These are phyloP conservation scores for Drosophila neonasuta DNA, from an alignment of 2,888 invertebrate species.

Conservation along the genomic window DNA sequence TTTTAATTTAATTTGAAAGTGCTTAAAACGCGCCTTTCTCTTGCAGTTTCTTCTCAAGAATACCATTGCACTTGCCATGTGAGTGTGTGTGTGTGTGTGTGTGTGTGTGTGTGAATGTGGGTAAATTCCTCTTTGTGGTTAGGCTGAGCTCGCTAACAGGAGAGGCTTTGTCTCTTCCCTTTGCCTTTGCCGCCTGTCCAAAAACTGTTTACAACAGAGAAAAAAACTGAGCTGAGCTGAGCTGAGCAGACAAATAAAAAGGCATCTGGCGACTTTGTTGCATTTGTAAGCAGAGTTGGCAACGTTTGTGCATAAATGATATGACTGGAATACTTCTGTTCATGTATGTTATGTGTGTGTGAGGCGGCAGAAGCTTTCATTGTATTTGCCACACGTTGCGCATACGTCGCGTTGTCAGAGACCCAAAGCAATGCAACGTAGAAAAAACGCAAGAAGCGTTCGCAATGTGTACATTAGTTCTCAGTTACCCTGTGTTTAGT, in stretches of 20 bases:
- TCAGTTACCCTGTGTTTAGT: no score
- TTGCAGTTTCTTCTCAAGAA: slow-evolving; percentile 45
- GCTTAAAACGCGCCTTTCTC: slow-evolving; percentile 62
- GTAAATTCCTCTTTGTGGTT: slow-evolving; percentile 51
- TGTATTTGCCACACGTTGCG: slow-evolving; percentile 66
- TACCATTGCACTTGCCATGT: slow-evolving; percentile 40
- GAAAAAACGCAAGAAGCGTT: slow-evolving; percentile 15
- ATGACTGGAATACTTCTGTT: slow-evolving; percentile 38
- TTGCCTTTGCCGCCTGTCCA: neutral
- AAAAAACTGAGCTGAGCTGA: slow-evolving; percentile 22
- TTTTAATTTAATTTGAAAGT: slow-evolving; percentile 75
- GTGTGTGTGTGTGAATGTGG: slow-evolving; percentile 20
- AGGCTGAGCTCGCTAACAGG: slow-evolving; percentile 49
- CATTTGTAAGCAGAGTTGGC: slow-evolving; percentile 67
- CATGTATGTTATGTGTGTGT: slow-evolving; percentile 27
- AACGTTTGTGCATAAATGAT: slow-evolving; percentile 76
- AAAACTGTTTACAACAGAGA: slow-evolving; percentile 16
- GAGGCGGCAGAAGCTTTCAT: slow-evolving; percentile 37
- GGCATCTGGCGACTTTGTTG: slow-evolving; percentile 61
- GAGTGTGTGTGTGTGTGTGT: slow-evolving; percentile 12
- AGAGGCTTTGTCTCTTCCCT: neutral
- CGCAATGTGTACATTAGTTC: neutral
- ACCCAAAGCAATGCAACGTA: slow-evolving; percentile 26
- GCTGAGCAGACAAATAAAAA: slow-evolving; percentile 54
- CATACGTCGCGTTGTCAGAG: slow-evolving; percentile 63